A percentile compares a stretch with the other conserved stretches of the same genome.
Conservation (phyloP, 2,888 invertebrate species). For the Standfussiana lucernea region DNA sequence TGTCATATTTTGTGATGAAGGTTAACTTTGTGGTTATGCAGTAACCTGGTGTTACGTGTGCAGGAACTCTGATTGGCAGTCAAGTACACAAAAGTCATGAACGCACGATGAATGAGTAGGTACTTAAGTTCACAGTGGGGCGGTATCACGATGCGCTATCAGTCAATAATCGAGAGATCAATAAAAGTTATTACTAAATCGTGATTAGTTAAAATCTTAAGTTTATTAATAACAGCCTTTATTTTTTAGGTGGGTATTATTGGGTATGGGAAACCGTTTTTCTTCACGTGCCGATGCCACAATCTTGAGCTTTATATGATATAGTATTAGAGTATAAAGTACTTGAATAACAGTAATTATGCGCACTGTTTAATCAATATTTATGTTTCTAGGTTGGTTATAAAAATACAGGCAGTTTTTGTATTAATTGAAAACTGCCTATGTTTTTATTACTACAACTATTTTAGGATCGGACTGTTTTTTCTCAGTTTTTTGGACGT, state of each 20-base stretch:
- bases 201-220: conserved; percentile 34
- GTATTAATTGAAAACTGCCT: background rate
- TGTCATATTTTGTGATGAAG: conserved; percentile 8
- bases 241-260: background rate
- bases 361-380: background rate
- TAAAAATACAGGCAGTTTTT: background rate
- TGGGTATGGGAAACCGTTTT: background rate
- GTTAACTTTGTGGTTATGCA: conserved; percentile 22
- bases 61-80: conserved; percentile 23
- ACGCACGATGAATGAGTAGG: conserved; percentile 34
- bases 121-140: conserved; percentile 12
- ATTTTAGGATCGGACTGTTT: background rate
- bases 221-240: background rate
- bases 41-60: conserved; percentile 15
- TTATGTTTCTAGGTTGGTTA: background rate
- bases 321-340: too few species aligned
- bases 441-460: background rate
- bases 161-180: conserved; percentile 29
- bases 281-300: background rate
- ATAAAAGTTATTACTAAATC: conserved; percentile 36
- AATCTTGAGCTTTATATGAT: background rate
- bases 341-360: background rate
- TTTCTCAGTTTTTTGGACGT: too few species aligned
- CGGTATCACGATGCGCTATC: conserved; percentile 43
- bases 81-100: conserved; percentile 63